Evolutionary conservation across 64 coral and sea anemone species (phyloP), one percentile per base, ranked within the genome.

Genomic region (Pocillopora damicornis): DNA sequence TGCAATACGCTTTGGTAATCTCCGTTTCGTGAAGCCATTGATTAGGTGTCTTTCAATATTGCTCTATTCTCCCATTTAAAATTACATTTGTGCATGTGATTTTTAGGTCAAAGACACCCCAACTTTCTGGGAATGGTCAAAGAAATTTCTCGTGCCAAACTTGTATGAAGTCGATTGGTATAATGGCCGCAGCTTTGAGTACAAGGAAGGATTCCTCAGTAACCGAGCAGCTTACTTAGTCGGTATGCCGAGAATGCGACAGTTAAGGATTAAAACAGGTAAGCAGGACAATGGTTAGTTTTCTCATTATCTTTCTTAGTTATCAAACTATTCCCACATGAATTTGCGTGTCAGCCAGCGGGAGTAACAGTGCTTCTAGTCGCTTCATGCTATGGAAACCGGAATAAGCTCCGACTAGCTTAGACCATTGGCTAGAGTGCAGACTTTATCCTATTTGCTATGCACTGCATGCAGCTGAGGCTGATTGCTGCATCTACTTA

Each of bases 211-310:
- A 11, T 96, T 83, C 18, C 76, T 96, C 26, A 93, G 91, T 61
- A 80, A 93, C 36, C 86, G 91, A 59, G 88, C 80, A 30, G 74
- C 76, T 1, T 96, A 87, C 88, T 79, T 96, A 64, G 91, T 96
- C 20, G 94, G 94, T 2, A 96, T 96, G 94, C 94, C 94, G 65
- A 86, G 94, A 78, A 25, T 96, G 12, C 75, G 94, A 15, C 94
- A 96, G 58, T 56, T 96, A 42, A 80, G 94, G 63, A 76, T 96
- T 12, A 89, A 93, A 82, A 51, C 86, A 93, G 91, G 94, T 93
- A 13, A 11, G 81, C 77, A 71, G 81, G 68, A 71, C 1, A 0
- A 71, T 11, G 0, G 5, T 71, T 23, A 71, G 22, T 5, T 30
- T 15, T 71, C 67, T 10, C 7, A 71, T 23, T n/a, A 6, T 6